A percentile compares a stretch with the other conserved stretches of the same genome.
Conservation (phyloP, 2,888 invertebrate genomes). For the Harpalus rufipes region DNA sequence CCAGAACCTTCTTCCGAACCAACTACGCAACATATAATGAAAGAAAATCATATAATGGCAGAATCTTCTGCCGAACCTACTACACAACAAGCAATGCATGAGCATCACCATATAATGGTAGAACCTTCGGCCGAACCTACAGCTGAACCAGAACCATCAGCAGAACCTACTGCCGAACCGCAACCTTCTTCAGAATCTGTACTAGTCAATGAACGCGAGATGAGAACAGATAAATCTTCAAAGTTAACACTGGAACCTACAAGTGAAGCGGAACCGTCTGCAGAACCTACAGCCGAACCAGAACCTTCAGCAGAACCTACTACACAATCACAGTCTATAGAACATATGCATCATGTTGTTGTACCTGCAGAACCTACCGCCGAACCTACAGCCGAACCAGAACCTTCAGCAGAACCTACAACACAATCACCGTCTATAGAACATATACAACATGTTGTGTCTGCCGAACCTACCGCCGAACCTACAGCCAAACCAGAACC, state of each 20-base stretch:
- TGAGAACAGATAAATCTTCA: constrained; percentile 69
- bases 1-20: constrained; percentile 72
- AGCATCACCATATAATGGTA: constrained; percentile 60
- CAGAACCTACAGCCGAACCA: constrained; percentile 67
- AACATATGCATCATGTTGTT: constrained; percentile 69
- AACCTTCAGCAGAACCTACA: constrained; percentile 70
- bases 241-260: constrained; percentile 70
- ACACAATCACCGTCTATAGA: constrained; percentile 72
- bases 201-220: constrained; percentile 49
- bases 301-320: constrained; percentile 68
- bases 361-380: constrained; percentile 71
- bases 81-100: background rate
- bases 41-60: constrained; percentile 66
- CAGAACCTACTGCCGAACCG: constrained; percentile 74
- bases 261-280: constrained; percentile 66
- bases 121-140: constrained; percentile 70
- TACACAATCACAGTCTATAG: constrained; percentile 71
- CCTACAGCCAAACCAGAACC: constrained; percentile 66
- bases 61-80: constrained; percentile 69
- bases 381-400: constrained; percentile 74
- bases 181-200: constrained; percentile 70
- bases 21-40: constrained; percentile 74
- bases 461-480: constrained; percentile 73
- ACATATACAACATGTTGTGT: constrained; percentile 68
- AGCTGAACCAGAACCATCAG: constrained; percentile 71